A percentile compares a stretch with the other conserved stretches of the same genome.
Evolutionary conservation across 2,888 invertebrate genomes (phyloP).

Genomic region (Magallana nippona): DNA sequence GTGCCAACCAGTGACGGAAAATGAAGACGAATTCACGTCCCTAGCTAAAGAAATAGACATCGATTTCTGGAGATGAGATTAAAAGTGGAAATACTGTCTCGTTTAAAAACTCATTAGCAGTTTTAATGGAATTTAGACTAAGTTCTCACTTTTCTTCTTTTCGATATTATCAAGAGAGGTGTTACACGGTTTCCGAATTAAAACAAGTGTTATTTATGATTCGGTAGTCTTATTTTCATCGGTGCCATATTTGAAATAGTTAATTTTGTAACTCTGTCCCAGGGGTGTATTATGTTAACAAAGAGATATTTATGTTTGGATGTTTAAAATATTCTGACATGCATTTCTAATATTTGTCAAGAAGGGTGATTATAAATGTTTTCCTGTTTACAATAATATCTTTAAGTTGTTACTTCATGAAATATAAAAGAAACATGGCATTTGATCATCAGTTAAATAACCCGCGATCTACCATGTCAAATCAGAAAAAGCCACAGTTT

Average conservation of each 20-base stretch:
- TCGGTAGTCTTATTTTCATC: not conserved
- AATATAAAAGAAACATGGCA: conserved; percentile 27
- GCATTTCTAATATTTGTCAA: conserved; percentile 11
- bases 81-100: conserved; percentile 23
- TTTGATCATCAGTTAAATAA: conserved; percentile 18
- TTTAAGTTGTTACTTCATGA: conserved; percentile 16
- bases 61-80: conserved; percentile 19
- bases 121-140: not conserved
- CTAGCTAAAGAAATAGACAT: conserved; percentile 22
- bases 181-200: not conserved
- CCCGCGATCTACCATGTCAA: conserved; percentile 1
- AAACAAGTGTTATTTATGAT: not conserved
- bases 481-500: not conserved
- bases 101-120: conserved; percentile 14
- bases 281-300: conserved; percentile 1
- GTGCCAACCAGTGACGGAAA: not conserved
- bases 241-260: not conserved
- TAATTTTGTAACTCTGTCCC: not conserved
- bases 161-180: not conserved
- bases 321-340: not conserved
- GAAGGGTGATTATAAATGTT: not conserved
- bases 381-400: not conserved
- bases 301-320: not conserved
- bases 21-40: conserved; percentile 9
- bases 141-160: not conserved